phyloP scores from a whole-genome alignment of 2,113 vertebrate genomes.

The Nanorana parkeri region DNA sequence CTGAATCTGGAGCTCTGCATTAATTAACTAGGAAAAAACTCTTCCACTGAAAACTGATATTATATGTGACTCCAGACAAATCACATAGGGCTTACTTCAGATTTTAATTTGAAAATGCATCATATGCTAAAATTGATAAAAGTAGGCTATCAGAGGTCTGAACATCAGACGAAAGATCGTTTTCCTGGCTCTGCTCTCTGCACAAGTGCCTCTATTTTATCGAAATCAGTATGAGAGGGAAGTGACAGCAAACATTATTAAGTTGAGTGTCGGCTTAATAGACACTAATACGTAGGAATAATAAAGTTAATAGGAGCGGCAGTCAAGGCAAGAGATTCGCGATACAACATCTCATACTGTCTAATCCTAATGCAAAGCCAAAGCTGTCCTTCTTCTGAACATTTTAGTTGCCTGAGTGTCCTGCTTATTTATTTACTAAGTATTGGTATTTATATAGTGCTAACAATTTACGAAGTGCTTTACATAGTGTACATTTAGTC shows the following conservation, averaged over 20 bases:
- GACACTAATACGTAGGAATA: slow-evolving; percentile 63
- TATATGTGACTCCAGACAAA: no score
- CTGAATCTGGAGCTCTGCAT: no score
- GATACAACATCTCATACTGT: not conserved
- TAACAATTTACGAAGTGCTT: no score
- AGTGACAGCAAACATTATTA: slow-evolving; percentile 67
- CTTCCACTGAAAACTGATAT: no score
- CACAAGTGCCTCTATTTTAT: slow-evolving; percentile 75
- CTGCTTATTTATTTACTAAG: no score
- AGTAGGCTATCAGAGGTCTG: slow-evolving; percentile 77
- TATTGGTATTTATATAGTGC: no score
- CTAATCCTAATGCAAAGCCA: no score
- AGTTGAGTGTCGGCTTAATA: slow-evolving; percentile 71
- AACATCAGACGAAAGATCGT: slow-evolving; percentile 75
- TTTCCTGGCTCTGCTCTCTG: slow-evolving; percentile 74
- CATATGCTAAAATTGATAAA: slow-evolving; percentile 77
- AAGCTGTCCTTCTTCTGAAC: no score
- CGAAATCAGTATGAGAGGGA: slow-evolving; percentile 68
- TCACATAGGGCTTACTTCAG: no score
- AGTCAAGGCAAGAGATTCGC: slow-evolving; percentile 52
- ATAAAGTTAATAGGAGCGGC: slow-evolving; percentile 70
- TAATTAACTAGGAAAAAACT: no score
- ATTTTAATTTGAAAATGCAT: slow-evolving; percentile 65
- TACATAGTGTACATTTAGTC: no score
- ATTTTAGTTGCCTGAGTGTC: no score